Evolutionary conservation across 2,113 vertebrate species (phyloP), one percentile per base, ranked within the genome.

Genomic region (Felis chaus): DNA sequence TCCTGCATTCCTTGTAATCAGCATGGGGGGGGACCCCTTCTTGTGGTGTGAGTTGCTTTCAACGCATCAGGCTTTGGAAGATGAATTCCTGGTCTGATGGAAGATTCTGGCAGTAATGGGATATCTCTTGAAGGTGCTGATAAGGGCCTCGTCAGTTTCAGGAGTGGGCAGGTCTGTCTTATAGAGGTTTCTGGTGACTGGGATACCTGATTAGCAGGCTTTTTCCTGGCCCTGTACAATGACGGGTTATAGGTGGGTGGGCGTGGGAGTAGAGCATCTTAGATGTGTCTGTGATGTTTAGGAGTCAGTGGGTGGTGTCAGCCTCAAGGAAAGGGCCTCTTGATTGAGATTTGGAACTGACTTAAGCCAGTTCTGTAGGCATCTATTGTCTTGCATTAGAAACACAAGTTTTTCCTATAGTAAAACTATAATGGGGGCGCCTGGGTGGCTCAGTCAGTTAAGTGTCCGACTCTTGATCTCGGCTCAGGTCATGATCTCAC

Each of bases 81-180:
- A 93, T 33, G 36, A 36, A 57, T 95, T 96, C 57, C 83, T 76
- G 50, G 31, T 94, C 39, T 57, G 36, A 23, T 68, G 10, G 87
- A 88, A 88, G 89, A 79, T 94, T 95, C 95, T 95, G 36, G 66
- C 84, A 81, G 69, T 45, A 36, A 41, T 79, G 88, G 80, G 50
- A 6, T 95, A n/a, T 96, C 93, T 97, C 68, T 87, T 41, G 61
- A 92, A 95, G 61, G 23, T 55, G 39, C 82, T 92, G 93, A 95
- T 93, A 96, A 95, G 69, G 29, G 23, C 33, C 21, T 97, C 90
- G 86, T 93, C 25, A 78, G 89, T 96, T 96, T 96, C 85, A 48
- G 74, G 71, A 95, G 16, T 76, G 63, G 96, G 79, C 29, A 76
- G 55, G 29, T 82, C 55, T n/a, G 89, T 5, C 48, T 78, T 85